Conservation (phyloP, 2,797 vertebrate species). For the Harpia harpyja region DNA sequence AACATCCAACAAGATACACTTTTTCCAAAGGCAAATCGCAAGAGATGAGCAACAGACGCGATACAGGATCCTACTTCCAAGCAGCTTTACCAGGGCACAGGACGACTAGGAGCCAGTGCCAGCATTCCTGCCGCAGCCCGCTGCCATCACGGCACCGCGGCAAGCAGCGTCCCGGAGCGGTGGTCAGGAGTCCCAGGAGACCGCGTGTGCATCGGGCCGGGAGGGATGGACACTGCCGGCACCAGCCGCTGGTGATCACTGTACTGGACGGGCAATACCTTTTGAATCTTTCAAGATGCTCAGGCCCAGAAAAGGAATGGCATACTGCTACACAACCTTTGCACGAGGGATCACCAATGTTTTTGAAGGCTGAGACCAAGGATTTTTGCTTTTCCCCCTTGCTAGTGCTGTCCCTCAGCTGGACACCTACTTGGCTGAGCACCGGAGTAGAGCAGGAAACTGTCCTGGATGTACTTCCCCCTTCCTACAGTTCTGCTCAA, state of each 20-base stretch:
- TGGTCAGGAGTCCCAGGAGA: not conserved
- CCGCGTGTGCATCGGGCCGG: rapidly evolving
- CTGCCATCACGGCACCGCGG: rapidly evolving
- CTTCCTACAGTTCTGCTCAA: not conserved
- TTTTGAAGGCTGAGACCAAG: not conserved
- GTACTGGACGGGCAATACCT: rapidly evolving
- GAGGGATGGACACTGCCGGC: not conserved
- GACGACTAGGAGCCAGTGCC: not conserved
- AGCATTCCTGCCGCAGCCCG: rapidly evolving
- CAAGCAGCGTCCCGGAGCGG: not conserved
- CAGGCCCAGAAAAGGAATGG: not conserved
- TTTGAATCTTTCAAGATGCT: not conserved
- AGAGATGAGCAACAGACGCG: rapidly evolving
- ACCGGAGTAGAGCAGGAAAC: not conserved
- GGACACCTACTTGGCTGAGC: not conserved
- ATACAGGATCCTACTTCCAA: not conserved
- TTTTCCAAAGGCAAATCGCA: not conserved
- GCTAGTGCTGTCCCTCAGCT: not conserved
- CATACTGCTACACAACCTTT: not conserved
- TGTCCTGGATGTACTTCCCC: not conserved
- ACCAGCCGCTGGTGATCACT: rapidly evolving
- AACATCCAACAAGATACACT: not conserved
- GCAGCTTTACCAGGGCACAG: not conserved
- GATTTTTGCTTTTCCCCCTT: not conserved
- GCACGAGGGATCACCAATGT: rapidly evolving